Evolutionary conservation across 2,797 vertebrate genomes (phyloP).

Genomic region (Austrolebias charrua): DNA sequence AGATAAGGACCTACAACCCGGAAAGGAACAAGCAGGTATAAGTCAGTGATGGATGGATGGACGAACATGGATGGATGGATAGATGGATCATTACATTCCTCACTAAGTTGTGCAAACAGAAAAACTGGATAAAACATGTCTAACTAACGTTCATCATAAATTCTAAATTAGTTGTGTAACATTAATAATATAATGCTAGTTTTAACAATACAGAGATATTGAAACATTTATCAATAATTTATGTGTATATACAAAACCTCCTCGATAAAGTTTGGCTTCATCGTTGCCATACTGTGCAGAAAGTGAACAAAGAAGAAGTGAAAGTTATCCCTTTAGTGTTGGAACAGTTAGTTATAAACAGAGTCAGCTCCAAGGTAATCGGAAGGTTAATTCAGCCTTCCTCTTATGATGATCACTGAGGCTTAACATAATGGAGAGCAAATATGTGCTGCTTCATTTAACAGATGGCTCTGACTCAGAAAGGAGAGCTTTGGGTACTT

Average conservation of each 20-base stretch:
- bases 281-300: neutral
- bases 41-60: too few species aligned
- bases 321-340: constrained; percentile 42
- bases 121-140: neutral
- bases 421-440: constrained; percentile 78
- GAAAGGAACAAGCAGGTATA: too few species aligned
- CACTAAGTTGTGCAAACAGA: neutral
- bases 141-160: neutral
- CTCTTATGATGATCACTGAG: constrained; percentile 78
- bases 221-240: neutral
- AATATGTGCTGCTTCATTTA: constrained; percentile 80
- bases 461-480: constrained; percentile 75
- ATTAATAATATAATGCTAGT: neutral
- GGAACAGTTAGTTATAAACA: constrained; percentile 66
- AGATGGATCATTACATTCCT: neutral
- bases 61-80: too few species aligned
- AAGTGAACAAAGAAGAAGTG: constrained; percentile 23
- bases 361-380: constrained; percentile 77
- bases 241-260: neutral
- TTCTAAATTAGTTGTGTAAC: neutral
- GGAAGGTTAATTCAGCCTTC: constrained; percentile 77
- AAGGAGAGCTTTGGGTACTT: constrained; percentile 72
- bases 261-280: constrained; percentile 17
- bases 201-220: neutral
- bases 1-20: too few species aligned